Conservation (phyloP, 2,113 vertebrate species). For the Paracanthobrama guichenoti region DNA sequence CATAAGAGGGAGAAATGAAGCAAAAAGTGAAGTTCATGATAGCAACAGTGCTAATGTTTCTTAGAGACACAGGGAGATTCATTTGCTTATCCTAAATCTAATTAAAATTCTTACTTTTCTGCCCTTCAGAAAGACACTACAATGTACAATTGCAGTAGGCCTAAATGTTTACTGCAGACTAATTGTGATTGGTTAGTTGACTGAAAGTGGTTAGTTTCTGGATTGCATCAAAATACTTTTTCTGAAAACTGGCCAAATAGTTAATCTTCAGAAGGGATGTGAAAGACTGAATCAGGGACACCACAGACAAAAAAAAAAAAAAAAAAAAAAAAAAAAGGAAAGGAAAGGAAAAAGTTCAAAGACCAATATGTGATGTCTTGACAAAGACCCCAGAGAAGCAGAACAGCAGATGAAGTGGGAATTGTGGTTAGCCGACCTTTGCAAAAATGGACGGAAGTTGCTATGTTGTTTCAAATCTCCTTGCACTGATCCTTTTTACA, state of each 20-base stretch:
- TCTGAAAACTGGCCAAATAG: not conserved
- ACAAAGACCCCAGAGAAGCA: not conserved
- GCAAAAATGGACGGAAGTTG: not conserved
- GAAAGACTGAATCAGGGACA: constrained; percentile 6
- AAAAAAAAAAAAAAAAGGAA: too few species aligned
- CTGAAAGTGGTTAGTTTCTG: not conserved
- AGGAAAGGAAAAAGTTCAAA: constrained; percentile 8
- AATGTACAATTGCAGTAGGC: not conserved
- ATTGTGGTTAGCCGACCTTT: constrained; percentile 2
- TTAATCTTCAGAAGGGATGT: not conserved
- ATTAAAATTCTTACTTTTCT: not conserved
- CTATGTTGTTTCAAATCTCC: not conserved
- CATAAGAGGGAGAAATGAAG: constrained; percentile 36
- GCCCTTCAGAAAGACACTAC: not conserved
- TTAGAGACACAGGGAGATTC: not conserved
- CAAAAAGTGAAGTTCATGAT: not conserved
- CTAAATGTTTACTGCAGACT: not conserved
- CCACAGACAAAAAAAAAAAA: constrained; percentile 20
- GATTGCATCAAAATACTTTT: not conserved
- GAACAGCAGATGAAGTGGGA: not conserved
- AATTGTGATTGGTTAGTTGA: not conserved
- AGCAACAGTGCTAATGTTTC: not conserved
- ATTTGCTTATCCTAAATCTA: not conserved
- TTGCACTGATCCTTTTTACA: not conserved
- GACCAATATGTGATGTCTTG: not conserved